Evolutionary conservation across 2,888 invertebrate genomes (phyloP).

Genomic region (Meta bourneti): DNA sequence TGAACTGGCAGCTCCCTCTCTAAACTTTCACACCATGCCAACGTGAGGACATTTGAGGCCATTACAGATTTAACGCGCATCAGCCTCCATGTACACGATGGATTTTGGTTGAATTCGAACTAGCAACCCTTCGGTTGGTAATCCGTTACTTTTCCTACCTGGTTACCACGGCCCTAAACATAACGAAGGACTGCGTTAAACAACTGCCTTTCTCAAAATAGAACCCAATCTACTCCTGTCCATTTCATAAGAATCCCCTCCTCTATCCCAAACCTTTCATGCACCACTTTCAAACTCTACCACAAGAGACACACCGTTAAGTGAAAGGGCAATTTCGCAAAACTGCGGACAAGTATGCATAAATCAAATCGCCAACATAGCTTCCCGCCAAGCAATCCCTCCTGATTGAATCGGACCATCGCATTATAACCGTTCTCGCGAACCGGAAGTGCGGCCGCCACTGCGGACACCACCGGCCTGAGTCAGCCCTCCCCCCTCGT

Average conservation of each 20-base stretch:
- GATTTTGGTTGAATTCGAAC: too few species aligned
- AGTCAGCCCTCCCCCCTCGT: neutral
- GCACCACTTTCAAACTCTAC: neutral
- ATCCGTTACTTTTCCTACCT: too few species aligned
- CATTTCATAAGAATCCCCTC: neutral
- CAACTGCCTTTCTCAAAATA: neutral
- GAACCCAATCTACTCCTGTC: neutral
- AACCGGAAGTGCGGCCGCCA: conserved; percentile 9
- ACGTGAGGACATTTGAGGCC: too few species aligned
- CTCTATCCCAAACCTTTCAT: neutral
- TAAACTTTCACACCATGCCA: too few species aligned
- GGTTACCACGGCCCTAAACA: too few species aligned
- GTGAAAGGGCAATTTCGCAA: conserved; percentile 47
- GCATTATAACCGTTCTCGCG: conserved; percentile 18
- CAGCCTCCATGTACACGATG: too few species aligned
- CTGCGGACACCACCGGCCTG: neutral
- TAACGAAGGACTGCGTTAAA: too few species aligned
- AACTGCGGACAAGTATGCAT: conserved; percentile 54
- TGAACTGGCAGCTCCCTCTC: too few species aligned
- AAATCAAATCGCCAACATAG: conserved; percentile 60
- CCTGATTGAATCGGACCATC: conserved; percentile 49
- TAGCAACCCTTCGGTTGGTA: too few species aligned
- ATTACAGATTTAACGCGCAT: too few species aligned
- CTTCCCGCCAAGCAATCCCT: conserved; percentile 41
- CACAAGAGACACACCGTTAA: conserved; percentile 14